Percentiles rank a stretch among this genome's conserved stretches.
Evolutionary conservation across 2,888 invertebrate species (phyloP).

Genomic region (Aleiodes alternator): DNA sequence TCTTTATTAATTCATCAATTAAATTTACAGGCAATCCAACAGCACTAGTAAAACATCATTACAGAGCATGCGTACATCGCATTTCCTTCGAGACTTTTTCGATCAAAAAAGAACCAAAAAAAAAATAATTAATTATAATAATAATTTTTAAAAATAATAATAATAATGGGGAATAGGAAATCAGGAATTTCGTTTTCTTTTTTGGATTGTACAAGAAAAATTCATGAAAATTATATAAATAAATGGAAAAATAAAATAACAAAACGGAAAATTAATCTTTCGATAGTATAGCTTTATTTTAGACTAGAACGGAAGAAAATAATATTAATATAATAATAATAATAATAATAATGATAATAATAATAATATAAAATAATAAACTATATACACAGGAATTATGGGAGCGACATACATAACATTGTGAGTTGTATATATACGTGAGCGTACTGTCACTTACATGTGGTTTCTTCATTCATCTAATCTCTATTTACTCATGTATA

Average conservation of each 20-base stretch:
- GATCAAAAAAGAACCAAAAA: neutral
- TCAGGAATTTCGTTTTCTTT: neutral
- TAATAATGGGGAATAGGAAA: neutral
- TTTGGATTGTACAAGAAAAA: too few species aligned
- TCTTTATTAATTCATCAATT: conserved; percentile 28
- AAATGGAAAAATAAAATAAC: conserved; percentile 54
- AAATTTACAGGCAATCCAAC: conserved; percentile 34
- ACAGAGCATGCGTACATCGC: conserved; percentile 30
- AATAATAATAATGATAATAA: conserved; percentile 64
- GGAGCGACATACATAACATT: conserved; percentile 70
- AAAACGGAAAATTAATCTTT: conserved; percentile 70
- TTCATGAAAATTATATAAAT: conserved; percentile 43
- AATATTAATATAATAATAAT: conserved; percentile 67
- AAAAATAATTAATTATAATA: neutral
- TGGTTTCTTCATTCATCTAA: conserved; percentile 45
- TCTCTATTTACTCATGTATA: conserved; percentile 27
- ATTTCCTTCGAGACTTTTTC: neutral
- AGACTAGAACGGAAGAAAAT: conserved; percentile 74
- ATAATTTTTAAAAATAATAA: neutral
- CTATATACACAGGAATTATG: conserved; percentile 71
- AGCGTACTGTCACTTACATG: conserved; percentile 45
- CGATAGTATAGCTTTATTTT: conserved; percentile 73
- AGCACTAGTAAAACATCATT: conserved; percentile 26
- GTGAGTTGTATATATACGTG: conserved; percentile 58
- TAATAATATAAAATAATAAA: conserved; percentile 69